Base-by-base conservation (phyloP, 2,888 invertebrate species). In the Pyrochroa serraticornis region DNA sequence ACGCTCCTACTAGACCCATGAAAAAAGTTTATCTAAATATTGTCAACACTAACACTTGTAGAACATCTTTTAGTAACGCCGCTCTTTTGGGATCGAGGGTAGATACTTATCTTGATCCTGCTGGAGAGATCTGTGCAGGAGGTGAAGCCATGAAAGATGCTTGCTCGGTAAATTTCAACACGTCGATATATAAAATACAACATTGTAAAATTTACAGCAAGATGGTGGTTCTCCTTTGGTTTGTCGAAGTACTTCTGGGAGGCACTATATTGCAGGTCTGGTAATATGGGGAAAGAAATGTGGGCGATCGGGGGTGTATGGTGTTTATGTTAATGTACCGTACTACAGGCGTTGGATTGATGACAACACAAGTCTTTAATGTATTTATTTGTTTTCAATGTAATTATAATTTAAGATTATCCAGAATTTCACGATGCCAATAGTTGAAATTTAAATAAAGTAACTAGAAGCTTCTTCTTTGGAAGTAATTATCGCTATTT, bases 1-100 rank as follows among this genome's bases (percentile, higher is more conserved):
- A 76, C 51, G 75, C 76, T 1, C 77, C 77, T 3, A 84, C 76
- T 75, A 83, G 82, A 0, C 87, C 89, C 33, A 78, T 90, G 72
- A 90, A 89, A 71, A 85, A 92, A 76, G 91, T 92, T 0, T 89
- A 89, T 58, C 87, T 93, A 0, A 87, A 88, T 0, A 83, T 93
- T 33, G 81, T 90, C 3, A 81, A 82, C n/a, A 80, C 85, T n/a
- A 77, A 78, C 0, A 82, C 82, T 1, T 79, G 78, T 54, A 65
- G 71, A 51, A 57, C 69, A 10, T 73, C 74, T 0, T 72, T 72
- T 64, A 58, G 67, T 22, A 60, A 61, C 30, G 42, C 71, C 5
- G 66, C 53, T 33, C 58, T 76, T 36, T 58, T 76, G 30, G 75
- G 72, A 12, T 50, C 56, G 2, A 73, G 71, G 39, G 75, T 74